These are phyloP conservation scores for Hippocampus kuda DNA, from an alignment of 2,797 vertebrate species.

Conservation along the genomic window DNA sequence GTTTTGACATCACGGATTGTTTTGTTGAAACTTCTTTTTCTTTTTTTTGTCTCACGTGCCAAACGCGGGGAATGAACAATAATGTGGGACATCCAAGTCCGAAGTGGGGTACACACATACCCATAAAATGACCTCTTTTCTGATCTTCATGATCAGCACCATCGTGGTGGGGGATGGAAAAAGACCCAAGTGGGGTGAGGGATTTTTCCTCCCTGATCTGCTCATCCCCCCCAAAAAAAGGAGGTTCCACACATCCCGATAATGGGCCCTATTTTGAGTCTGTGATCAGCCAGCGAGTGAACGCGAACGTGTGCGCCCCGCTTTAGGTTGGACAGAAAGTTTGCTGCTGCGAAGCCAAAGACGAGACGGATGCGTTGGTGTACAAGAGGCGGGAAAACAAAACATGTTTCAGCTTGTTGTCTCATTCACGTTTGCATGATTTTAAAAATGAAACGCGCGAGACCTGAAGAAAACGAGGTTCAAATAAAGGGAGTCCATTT, in stretches of 20 bases:
- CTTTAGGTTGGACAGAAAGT: too few relatives aligned
- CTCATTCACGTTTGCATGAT: conserved; percentile 4
- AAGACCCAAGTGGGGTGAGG: background rate
- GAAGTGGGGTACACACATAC: too few relatives aligned
- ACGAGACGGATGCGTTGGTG: background rate
- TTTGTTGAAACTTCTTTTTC: background rate
- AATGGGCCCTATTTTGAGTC: background rate
- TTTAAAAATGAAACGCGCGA: background rate
- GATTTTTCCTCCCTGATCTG: too few relatives aligned
- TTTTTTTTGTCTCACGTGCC: background rate
- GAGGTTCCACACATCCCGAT: background rate
- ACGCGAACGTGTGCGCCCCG: too few relatives aligned
- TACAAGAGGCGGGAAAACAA: background rate
- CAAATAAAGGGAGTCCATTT: background rate
- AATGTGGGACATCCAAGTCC: background rate
- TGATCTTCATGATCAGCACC: too few relatives aligned
- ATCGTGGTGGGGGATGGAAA: too few relatives aligned
- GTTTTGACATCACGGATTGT: background rate
- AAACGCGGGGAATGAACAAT: background rate
- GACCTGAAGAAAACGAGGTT: background rate
- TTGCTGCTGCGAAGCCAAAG: too few relatives aligned
- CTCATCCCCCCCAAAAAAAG: too few relatives aligned
- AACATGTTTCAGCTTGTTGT: background rate
- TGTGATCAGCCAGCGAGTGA: background rate
- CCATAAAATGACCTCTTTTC: too few relatives aligned